phyloP scores from a whole-genome alignment of 1,140 invertebrate genomes.

The Trichonephila clavipes region DNA sequence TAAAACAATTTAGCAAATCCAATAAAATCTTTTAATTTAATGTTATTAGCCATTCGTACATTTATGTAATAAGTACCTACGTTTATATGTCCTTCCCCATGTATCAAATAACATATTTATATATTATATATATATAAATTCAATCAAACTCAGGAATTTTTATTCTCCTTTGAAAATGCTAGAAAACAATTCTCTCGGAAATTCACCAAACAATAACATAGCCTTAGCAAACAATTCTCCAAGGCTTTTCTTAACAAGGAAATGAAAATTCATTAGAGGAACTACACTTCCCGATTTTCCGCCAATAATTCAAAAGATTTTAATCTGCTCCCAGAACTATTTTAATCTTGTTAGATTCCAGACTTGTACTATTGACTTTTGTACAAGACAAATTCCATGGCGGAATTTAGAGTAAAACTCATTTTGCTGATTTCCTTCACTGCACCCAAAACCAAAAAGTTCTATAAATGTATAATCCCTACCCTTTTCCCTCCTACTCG shows the following conservation, averaged over 20 bases:
- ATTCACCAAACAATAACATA: not conserved
- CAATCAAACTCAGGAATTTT: not conserved
- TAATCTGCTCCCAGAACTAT: constrained; percentile 14
- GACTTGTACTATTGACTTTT: constrained; percentile 39
- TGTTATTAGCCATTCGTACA: too few relatives aligned
- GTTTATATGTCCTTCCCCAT: too few relatives aligned
- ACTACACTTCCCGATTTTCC: not conserved
- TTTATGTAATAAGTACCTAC: too few relatives aligned
- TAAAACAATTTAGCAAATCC: too few relatives aligned
- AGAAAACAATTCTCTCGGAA: not conserved
- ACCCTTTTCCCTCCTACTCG: not conserved
- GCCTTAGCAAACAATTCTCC: not conserved
- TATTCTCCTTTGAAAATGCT: not conserved
- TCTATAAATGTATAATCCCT: constrained; percentile 29
- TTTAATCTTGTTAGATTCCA: constrained; percentile 53
- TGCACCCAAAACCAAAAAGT: not conserved
- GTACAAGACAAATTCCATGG: not conserved
- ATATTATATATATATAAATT: not conserved
- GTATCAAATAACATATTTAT: too few relatives aligned
- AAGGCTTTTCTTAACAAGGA: not conserved
- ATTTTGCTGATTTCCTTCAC: not conserved
- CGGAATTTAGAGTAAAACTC: constrained; percentile 6
- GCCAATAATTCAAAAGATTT: constrained; percentile 30
- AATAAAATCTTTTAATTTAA: too few relatives aligned
- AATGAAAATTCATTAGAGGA: constrained; percentile 16